Percentiles rank a stretch among this genome's conserved stretches.
Evolutionary conservation across 2,888 invertebrate species (phyloP).

Genomic region (Drosophila barbarae): DNA sequence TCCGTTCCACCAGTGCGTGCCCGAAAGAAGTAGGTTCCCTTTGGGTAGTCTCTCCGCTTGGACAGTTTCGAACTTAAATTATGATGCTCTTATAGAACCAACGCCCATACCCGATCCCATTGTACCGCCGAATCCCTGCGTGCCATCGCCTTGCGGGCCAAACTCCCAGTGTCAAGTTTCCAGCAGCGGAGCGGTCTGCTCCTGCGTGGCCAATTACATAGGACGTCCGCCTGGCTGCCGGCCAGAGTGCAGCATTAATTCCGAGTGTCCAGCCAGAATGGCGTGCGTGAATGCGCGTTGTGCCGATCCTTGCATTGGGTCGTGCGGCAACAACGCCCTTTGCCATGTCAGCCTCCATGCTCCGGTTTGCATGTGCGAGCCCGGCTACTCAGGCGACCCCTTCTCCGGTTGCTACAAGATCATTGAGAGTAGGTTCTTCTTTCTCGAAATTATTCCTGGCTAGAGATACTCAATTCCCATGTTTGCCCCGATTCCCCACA

Average conservation of each 20-base stretch:
- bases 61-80: background rate
- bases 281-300: conserved; percentile 82
- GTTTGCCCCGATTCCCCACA: conserved; percentile 54
- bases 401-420: conserved; percentile 81
- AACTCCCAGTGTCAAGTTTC: conserved; percentile 83
- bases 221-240: conserved; percentile 84
- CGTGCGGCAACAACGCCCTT: conserved; percentile 85
- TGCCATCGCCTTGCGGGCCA: conserved; percentile 84
- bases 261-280: conserved; percentile 81
- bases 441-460: background rate
- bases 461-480: conserved; percentile 17
- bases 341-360: conserved; percentile 83
- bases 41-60: background rate
- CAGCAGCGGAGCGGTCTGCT: conserved; percentile 82
- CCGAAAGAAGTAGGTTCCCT: conserved; percentile 77
- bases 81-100: conserved; percentile 61
- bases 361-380: conserved; percentile 81
- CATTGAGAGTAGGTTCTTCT: conserved; percentile 80
- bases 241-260: conserved; percentile 83
- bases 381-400: conserved; percentile 84
- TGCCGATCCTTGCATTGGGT: conserved; percentile 84
- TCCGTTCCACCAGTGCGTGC: conserved; percentile 86
- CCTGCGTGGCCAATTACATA: conserved; percentile 82
- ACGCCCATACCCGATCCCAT: conserved; percentile 64
- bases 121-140: conserved; percentile 81